Percentiles rank a stretch among this genome's conserved stretches.
phyloP scores from a whole-genome alignment of 2,888 invertebrate species.

The Epsilonema sp. region DNA sequence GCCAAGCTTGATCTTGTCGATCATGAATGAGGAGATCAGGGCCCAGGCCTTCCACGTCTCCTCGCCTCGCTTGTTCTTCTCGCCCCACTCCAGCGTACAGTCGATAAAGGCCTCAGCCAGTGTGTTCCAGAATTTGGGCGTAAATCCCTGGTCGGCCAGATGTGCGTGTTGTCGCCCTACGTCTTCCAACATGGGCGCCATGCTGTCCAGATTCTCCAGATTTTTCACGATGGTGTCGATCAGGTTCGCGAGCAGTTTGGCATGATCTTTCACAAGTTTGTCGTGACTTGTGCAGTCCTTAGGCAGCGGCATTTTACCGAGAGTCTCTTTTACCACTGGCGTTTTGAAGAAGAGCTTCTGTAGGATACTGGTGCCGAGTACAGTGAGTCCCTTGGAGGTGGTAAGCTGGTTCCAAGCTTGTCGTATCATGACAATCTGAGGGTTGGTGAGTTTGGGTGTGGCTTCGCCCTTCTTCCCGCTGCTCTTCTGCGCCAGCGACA shows the following conservation, averaged over 20 bases:
- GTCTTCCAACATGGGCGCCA: not conserved
- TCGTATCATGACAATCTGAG: conserved; percentile 3
- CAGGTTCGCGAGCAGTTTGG: conserved; percentile 21
- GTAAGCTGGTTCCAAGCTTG: conserved; percentile 5
- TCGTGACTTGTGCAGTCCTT: conserved; percentile 21
- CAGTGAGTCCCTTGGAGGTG: conserved; percentile 22
- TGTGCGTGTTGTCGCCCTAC: not conserved
- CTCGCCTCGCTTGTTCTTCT: conserved; percentile 11
- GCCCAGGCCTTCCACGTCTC: conserved; percentile 17
- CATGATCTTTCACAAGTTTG: conserved; percentile 21
- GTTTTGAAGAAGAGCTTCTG: conserved; percentile 26
- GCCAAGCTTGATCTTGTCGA: conserved; percentile 24
- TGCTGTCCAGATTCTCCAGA: not conserved
- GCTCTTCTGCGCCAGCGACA: too few relatives aligned
- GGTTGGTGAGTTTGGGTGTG: not conserved
- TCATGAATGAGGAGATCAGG: conserved; percentile 23
- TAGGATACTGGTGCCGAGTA: conserved; percentile 22
- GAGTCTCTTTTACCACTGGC: conserved; percentile 9
- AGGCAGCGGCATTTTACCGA: conserved; percentile 15
- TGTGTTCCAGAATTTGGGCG: conserved; percentile 22
- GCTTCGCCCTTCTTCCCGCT: too few relatives aligned
- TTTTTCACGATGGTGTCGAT: conserved; percentile 17
- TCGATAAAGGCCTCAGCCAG: conserved; percentile 26
- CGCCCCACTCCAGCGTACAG: conserved; percentile 28
- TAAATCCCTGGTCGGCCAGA: not conserved